Conservation (phyloP, 2,113 vertebrate species). For the Oreochromis tanganicae region DNA sequence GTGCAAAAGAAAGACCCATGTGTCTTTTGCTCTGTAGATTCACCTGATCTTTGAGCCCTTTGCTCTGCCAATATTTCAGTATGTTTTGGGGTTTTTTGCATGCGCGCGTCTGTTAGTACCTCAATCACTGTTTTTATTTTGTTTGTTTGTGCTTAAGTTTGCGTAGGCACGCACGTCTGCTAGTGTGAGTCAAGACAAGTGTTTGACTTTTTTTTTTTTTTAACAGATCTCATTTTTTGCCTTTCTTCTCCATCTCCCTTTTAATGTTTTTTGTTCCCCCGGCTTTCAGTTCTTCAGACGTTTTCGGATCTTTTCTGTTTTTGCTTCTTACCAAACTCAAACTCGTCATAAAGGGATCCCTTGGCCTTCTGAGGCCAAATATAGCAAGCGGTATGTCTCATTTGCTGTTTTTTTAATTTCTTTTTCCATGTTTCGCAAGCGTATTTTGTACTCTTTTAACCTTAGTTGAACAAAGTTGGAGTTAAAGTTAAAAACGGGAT, state of each 20-base stretch:
- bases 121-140: slow-evolving; percentile 39
- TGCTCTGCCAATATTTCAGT: slow-evolving; percentile 29
- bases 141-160: slow-evolving; percentile 34
- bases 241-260: slow-evolving; percentile 25
- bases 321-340: background rate
- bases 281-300: slow-evolving; percentile 39
- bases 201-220: slow-evolving; percentile 35
- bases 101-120: background rate
- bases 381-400: slow-evolving; percentile 20
- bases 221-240: slow-evolving; percentile 11
- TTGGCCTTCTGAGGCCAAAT: slow-evolving; percentile 36
- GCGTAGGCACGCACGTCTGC: slow-evolving; percentile 8
- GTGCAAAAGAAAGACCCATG: slow-evolving; percentile 19
- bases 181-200: slow-evolving; percentile 16
- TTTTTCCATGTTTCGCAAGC: background rate
- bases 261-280: slow-evolving; percentile 22
- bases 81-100: background rate
- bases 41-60: slow-evolving; percentile 59
- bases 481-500: background rate
- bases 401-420: slow-evolving; percentile 1
- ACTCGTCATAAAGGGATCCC: slow-evolving; percentile 15
- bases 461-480: background rate
- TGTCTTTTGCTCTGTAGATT: slow-evolving; percentile 32
- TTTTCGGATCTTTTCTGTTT: slow-evolving; percentile 6
- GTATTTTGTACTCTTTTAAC: background rate